Conservation (phyloP, 2,888 invertebrate species). For the Beris chalybata region DNA sequence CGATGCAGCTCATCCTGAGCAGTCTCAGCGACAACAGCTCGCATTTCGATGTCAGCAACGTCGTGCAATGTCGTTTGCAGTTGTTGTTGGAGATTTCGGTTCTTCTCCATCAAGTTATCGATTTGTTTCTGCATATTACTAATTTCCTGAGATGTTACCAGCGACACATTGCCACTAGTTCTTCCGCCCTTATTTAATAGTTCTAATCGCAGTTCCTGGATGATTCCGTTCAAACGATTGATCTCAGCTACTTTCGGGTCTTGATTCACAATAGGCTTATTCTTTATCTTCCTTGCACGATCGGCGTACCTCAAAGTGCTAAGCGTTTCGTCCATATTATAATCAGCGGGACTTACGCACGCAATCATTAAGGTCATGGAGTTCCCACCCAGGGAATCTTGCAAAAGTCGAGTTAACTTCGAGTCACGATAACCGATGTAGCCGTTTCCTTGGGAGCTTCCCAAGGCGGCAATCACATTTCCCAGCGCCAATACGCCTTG, state of each 20-base stretch:
- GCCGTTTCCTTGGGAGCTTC: conserved; percentile 61
- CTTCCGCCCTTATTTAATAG: conserved; percentile 52
- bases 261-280: conserved; percentile 85
- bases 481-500: conserved; percentile 87
- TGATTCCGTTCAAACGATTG: conserved; percentile 68
- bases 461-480: conserved; percentile 91
- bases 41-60: conserved; percentile 71
- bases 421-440: conserved; percentile 91
- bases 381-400: conserved; percentile 94
- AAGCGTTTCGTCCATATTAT: conserved; percentile 83
- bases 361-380: conserved; percentile 94
- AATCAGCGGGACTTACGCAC: conserved; percentile 90
- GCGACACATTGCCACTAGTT: conserved; percentile 41
- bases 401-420: conserved; percentile 85
- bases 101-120: conserved; percentile 61
- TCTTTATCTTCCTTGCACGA: conserved; percentile 81
- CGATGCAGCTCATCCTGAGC: conserved; percentile 68
- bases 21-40: conserved; percentile 68
- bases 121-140: conserved; percentile 24
- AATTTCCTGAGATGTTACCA: conserved; percentile 8
- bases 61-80: conserved; percentile 67
- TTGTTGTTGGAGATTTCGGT: conserved; percentile 66
- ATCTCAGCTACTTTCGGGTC: conserved; percentile 83
- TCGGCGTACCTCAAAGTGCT: conserved; percentile 90
- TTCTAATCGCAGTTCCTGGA: conserved; percentile 70